Percentiles rank a stretch among this genome's conserved stretches.
Evolutionary conservation across 2,113 vertebrate species (phyloP).

Genomic region (Pachyramphus minor): DNA sequence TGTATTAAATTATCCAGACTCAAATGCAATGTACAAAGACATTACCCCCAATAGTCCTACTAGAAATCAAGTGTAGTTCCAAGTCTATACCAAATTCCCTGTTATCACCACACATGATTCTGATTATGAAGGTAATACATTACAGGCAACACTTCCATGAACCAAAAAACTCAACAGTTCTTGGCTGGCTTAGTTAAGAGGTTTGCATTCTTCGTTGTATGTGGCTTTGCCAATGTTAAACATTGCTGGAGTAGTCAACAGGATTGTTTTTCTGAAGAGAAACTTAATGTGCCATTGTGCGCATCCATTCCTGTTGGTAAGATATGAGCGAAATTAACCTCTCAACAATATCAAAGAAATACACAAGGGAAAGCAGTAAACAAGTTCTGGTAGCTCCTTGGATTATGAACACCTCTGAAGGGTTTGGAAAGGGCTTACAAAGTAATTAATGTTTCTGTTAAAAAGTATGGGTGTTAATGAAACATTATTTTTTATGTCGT

Average conservation of each 20-base stretch:
- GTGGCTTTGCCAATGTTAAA: not conserved
- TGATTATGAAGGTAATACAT: not conserved
- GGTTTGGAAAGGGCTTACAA: not conserved
- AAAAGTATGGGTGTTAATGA: not conserved
- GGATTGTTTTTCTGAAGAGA: not conserved
- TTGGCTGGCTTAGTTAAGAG: not conserved
- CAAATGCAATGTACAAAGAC: not conserved
- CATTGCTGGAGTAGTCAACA: not conserved
- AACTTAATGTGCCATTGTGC: not conserved
- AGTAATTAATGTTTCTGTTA: not conserved
- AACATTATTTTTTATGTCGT: not conserved
- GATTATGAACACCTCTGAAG: not conserved
- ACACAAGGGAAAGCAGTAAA: not conserved
- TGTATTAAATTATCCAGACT: not conserved
- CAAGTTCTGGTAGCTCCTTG: not conserved
- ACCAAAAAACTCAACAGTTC: not conserved
- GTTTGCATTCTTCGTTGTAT: not conserved
- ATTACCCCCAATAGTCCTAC: not conserved
- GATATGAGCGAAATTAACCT: not conserved
- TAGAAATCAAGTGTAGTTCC: not conserved
- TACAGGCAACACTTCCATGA: not conserved
- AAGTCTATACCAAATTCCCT: not conserved
- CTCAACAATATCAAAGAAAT: not conserved
- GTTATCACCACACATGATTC: not conserved
- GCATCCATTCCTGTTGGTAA: not conserved